These are phyloP conservation scores for Chelmon rostratus DNA, from an alignment of 2,797 vertebrate species.

Conservation along the genomic window DNA sequence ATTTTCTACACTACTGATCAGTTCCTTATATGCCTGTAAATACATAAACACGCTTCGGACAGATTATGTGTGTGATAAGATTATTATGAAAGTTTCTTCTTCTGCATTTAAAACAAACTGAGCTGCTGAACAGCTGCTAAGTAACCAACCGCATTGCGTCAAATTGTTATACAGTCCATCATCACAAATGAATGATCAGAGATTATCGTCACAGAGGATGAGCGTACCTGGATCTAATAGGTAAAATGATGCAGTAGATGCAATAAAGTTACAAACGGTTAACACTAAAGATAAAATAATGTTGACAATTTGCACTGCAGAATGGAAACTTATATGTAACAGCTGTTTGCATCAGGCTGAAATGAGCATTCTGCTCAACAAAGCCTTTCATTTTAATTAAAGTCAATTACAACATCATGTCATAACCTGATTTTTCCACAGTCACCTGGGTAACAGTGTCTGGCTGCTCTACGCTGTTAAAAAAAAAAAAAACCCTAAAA, in stretches of 20 bases:
- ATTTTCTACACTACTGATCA: background rate
- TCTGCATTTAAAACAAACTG: background rate
- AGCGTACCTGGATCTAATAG: background rate
- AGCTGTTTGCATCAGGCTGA: background rate
- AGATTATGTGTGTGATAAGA: background rate
- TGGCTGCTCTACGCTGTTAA: background rate
- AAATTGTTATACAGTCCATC: background rate
- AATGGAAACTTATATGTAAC: background rate
- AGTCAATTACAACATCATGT: conserved; percentile 8
- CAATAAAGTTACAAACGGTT: background rate
- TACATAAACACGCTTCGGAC: background rate
- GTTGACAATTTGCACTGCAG: background rate
- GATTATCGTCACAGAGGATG: background rate
- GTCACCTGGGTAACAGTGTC: background rate
- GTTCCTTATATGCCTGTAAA: background rate
- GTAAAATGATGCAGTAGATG: background rate
- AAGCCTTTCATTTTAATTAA: background rate
- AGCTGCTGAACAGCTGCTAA: background rate
- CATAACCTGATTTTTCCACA: background rate
- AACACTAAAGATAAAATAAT: background rate
- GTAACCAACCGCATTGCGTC: background rate
- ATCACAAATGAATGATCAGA: background rate
- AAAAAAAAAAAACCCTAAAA: conserved; percentile 14
- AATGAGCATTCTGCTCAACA: background rate
- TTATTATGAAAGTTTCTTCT: background rate